phyloP scores from a whole-genome alignment of 2,797 vertebrate species.

The Urosaurus nigricauda region DNA sequence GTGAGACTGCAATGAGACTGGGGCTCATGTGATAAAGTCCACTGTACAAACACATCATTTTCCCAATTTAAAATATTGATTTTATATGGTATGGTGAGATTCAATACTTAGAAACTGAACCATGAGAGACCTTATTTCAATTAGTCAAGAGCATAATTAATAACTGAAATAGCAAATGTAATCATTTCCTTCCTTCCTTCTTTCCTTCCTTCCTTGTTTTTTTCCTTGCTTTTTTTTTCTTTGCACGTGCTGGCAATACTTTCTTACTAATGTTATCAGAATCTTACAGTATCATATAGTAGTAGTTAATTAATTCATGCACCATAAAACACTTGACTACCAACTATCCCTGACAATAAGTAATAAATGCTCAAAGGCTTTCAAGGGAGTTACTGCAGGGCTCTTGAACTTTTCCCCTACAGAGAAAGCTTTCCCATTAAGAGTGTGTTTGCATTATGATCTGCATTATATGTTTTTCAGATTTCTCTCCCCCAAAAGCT shows the following conservation, averaged over 20 bases:
- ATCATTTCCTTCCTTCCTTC: not conserved
- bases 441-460: slow-evolving; percentile 18
- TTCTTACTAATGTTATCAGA: slow-evolving; percentile 19
- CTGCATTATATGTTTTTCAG: not conserved
- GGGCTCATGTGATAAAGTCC: too few relatives aligned
- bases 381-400: slow-evolving; percentile 3
- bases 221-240: not conserved
- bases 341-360: slow-evolving; percentile 28
- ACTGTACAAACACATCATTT: not conserved
- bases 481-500: not conserved
- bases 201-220: too few relatives aligned
- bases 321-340: slow-evolving; percentile 11
- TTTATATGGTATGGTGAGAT: slow-evolving; percentile 3
- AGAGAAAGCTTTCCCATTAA: not conserved
- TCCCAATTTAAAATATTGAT: slow-evolving; percentile 32
- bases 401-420: not conserved
- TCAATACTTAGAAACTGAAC: not conserved
- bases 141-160: not conserved
- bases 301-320: slow-evolving; percentile 19
- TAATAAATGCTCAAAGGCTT: slow-evolving; percentile 16
- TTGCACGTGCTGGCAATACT: slow-evolving; percentile 5
- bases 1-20: too few relatives aligned
- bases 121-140: not conserved
- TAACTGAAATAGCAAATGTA: not conserved
- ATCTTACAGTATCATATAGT: slow-evolving; percentile 30